Percentiles rank a stretch among this genome's conserved stretches.
Conservation (phyloP, 2,113 vertebrate species). For the Pipa parva region DNA sequence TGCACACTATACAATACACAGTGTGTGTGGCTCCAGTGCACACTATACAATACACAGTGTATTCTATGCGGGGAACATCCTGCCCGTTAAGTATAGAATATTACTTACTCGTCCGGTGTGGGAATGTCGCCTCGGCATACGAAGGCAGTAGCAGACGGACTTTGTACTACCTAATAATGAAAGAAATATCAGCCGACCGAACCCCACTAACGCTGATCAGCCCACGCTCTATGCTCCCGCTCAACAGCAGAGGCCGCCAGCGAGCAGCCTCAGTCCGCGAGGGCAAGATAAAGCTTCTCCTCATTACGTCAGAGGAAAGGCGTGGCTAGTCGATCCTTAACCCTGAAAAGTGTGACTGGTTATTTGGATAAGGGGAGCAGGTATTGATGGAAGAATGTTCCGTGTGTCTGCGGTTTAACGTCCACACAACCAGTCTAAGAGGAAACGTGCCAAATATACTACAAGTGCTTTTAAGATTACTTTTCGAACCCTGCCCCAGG, state of each 20-base stretch:
- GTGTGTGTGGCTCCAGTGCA: no score
- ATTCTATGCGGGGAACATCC: no score
- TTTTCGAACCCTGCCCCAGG: no score
- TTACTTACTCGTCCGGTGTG: not conserved
- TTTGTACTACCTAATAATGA: not conserved
- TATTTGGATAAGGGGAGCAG: no score
- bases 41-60: no score
- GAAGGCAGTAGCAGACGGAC: not conserved
- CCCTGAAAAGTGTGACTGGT: not conserved
- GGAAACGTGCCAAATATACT: no score
- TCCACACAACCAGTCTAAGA: no score
- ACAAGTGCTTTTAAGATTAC: no score
- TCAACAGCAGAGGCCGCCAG: constrained; percentile 1
- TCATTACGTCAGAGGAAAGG: constrained; percentile 5
- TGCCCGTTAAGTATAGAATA: no score
- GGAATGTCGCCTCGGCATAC: not conserved
- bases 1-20: no score
- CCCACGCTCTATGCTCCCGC: not conserved
- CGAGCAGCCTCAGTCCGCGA: constrained; percentile 9
- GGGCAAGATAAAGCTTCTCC: constrained; percentile 30
- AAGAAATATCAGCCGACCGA: not conserved
- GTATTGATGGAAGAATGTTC: no score
- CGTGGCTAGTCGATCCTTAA: constrained; percentile 7
- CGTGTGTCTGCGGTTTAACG: no score
- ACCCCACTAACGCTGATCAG: not conserved